phyloP scores from a whole-genome alignment of 2,113 vertebrate genomes.

The Gallinago media region DNA sequence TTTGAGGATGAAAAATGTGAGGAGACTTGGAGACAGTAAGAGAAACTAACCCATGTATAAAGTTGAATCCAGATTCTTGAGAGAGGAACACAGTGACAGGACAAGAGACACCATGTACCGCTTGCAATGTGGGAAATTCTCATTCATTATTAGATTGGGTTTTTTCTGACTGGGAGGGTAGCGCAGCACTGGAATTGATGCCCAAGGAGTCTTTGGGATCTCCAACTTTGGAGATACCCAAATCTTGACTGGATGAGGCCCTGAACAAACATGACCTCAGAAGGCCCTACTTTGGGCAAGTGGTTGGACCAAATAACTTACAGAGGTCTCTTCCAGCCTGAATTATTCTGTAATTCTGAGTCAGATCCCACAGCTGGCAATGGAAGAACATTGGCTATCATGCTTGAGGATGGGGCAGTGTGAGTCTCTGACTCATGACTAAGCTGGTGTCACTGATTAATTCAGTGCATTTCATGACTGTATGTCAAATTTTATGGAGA shows the following conservation, averaged over 20 bases:
- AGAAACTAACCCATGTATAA: rapidly evolving
- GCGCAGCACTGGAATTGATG: background rate
- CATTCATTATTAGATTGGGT: rapidly evolving
- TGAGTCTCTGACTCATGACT: background rate
- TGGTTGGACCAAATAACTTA: background rate
- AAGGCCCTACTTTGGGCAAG: background rate
- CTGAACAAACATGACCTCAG: background rate
- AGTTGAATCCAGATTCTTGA: background rate
- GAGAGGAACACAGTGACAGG: background rate
- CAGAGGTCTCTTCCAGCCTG: background rate
- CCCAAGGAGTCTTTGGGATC: background rate
- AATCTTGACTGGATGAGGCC: background rate
- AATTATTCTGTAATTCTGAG: background rate
- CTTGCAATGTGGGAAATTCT: background rate
- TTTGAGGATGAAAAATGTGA: background rate
- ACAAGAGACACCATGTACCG: background rate
- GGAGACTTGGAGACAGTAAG: background rate
- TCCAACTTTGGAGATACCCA: background rate
- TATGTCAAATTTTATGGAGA: background rate
- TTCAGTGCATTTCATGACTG: background rate
- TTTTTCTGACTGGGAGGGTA: background rate
- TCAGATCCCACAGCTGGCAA: background rate
- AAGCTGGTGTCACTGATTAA: background rate
- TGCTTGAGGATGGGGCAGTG: background rate
- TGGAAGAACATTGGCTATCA: background rate